These are phyloP conservation scores for Hippocampus guttulatus DNA, from an alignment of 2,113 vertebrate species.

Conservation along the genomic window DNA sequence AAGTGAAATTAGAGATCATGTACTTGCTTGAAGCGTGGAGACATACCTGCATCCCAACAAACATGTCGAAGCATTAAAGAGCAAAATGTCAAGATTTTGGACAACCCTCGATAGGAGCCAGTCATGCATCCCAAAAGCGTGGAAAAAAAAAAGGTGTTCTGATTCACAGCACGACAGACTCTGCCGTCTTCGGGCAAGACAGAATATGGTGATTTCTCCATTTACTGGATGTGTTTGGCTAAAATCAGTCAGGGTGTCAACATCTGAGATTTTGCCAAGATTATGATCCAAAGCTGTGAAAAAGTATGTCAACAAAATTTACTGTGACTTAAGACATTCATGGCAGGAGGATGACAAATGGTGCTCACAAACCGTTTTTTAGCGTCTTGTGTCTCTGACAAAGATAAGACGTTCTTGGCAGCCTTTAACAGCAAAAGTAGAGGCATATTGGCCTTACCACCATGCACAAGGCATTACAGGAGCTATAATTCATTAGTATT, in stretches of 20 bases:
- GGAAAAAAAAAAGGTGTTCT: slow-evolving; percentile 32
- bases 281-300: slow-evolving; percentile 32
- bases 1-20: slow-evolving; percentile 30
- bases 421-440: slow-evolving; percentile 35
- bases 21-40: slow-evolving; percentile 28
- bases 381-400: slow-evolving; percentile 33
- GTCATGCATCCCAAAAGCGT: slow-evolving; percentile 59
- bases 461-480: slow-evolving; percentile 26
- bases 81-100: slow-evolving; percentile 56
- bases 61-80: slow-evolving; percentile 54
- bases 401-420: slow-evolving; percentile 43
- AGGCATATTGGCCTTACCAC: slow-evolving; percentile 32
- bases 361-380: slow-evolving; percentile 8
- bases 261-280: slow-evolving; percentile 30
- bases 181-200: slow-evolving; percentile 48
- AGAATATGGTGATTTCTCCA: slow-evolving; percentile 55
- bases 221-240: slow-evolving; percentile 50
- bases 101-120: slow-evolving; percentile 62
- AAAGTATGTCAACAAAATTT: slow-evolving; percentile 48
- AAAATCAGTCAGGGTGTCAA: slow-evolving; percentile 40
- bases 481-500: slow-evolving; percentile 2
- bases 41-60: slow-evolving; percentile 58
- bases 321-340: slow-evolving; percentile 29
- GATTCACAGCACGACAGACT: slow-evolving; percentile 47
- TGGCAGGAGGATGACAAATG: slow-evolving; percentile 43